Conservation (phyloP, 2,113 vertebrate species). For the Saccopteryx bilineata region DNA sequence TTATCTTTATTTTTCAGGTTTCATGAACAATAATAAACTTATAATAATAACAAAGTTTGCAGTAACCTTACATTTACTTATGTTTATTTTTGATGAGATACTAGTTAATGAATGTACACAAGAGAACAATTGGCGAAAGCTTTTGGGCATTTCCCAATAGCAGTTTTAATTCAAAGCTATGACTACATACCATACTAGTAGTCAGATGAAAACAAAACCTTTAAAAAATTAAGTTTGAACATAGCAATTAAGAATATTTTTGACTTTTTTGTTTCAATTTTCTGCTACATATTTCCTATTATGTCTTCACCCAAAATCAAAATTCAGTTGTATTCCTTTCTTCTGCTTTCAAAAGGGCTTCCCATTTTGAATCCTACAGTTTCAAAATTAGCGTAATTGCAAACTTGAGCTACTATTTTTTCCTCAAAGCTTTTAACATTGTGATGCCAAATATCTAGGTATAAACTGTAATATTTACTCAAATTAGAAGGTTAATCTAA, state of each 20-base stretch:
- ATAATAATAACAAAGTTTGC: background rate
- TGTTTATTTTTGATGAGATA: conserved; percentile 14
- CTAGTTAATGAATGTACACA: background rate
- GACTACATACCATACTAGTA: background rate
- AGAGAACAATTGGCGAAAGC: background rate
- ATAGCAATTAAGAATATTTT: background rate
- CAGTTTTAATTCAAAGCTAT: background rate
- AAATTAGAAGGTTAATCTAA: conserved; percentile 27
- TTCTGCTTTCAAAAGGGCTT: background rate
- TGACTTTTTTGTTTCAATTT: background rate
- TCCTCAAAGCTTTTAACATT: background rate
- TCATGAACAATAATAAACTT: background rate
- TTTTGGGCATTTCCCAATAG: background rate
- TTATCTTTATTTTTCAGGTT: background rate
- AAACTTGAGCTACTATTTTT: background rate
- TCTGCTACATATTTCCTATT: background rate
- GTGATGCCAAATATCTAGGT: background rate
- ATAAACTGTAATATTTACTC: background rate
- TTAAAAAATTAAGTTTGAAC: background rate
- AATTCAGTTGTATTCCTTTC: background rate
- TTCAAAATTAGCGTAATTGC: conserved; percentile 34
- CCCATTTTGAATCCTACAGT: background rate
- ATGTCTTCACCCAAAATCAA: background rate
- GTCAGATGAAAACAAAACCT: background rate
- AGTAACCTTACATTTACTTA: background rate